phyloP scores from a whole-genome alignment of 2,797 vertebrate genomes.

The Helostoma temminkii region DNA sequence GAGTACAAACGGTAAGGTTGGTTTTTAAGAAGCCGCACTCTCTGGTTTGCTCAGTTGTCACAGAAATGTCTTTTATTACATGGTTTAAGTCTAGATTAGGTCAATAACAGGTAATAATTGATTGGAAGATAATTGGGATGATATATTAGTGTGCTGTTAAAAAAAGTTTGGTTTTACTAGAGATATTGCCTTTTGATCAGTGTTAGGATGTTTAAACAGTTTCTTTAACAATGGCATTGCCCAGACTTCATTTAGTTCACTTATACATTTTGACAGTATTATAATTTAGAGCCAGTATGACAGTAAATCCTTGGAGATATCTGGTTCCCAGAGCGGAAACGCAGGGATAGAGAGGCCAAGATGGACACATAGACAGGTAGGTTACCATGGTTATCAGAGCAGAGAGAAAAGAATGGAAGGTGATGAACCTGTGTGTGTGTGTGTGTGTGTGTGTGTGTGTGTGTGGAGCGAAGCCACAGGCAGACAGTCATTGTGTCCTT shows the following conservation, averaged over 20 bases:
- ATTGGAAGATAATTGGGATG: background rate
- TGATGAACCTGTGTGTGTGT: constrained; percentile 51
- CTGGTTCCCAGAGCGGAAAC: constrained; percentile 73
- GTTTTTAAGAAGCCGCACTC: background rate
- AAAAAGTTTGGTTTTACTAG: background rate
- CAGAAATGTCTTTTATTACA: background rate
- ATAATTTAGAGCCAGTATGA: constrained; percentile 53
- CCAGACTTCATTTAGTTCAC: constrained; percentile 16
- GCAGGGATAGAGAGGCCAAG: constrained; percentile 42
- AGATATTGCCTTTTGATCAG: constrained; percentile 5
- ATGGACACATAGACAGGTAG: constrained; percentile 49
- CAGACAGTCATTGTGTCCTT: constrained; percentile 70
- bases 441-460: constrained; percentile 34
- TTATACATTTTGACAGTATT: constrained; percentile 44
- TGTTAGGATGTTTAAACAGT: background rate
- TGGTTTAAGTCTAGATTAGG: background rate
- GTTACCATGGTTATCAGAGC: constrained; percentile 78
- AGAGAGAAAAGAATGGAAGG: constrained; percentile 65
- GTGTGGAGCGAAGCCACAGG: constrained; percentile 54
- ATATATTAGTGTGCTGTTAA: background rate
- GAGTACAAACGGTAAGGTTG: no score
- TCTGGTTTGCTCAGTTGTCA: background rate
- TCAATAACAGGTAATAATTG: background rate
- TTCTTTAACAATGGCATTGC: constrained; percentile 28
- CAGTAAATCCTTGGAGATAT: constrained; percentile 64